Evolutionary conservation across 1,140 invertebrate species (phyloP), one percentile per base, ranked within the genome.

Genomic region (Aporrectodea caliginosa): DNA sequence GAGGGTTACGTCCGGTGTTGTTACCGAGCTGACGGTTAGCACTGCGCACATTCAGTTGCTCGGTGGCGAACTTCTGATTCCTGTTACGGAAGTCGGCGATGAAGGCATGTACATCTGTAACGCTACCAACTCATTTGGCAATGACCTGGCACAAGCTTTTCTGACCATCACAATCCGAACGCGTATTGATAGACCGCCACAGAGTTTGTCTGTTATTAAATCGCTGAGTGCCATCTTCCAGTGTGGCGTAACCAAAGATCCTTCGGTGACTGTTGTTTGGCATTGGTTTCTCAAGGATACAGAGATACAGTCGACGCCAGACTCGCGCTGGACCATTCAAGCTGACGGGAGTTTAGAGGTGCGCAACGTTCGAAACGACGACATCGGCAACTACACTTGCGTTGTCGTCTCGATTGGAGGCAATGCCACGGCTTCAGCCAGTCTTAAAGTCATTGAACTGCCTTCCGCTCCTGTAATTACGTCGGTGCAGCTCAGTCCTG

Each of bases 241-340:
- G 83, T 98, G 97, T 89, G 95, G 94, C 90, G 93, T 98, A 33
- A 95, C 93, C n/a, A 94, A 93, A 84, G 96, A 98, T 89, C 30
- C 73, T 29, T 30, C 12, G 79, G 43, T 79, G 1, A 73, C 1
- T 2, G 70, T 81, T n/a, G 69, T 29, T n/a, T 75, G 77, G 78
- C 69, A 22, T n/a, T 81, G 80, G 80, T 80, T 34, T 69, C 80
- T 73, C n/a, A 70, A 75, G 35, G 58, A 72, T 1, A 34, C 12
- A 2, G 69, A 32, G 33, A 69, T 78, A 30, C 58, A 27, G 27
- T 12, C 31, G 22, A 27, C 31, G 35, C n/a, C 27, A 2, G 79
- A 80, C 35, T 22, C 27, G 29, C 71, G 78, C 6, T n/a, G 72
- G 1, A 70, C 69, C n/a, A 84, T 90, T 27, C 81, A 81, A 12